Conservation (phyloP, 1,140 invertebrate species). For the Papilio aristodemus region DNA sequence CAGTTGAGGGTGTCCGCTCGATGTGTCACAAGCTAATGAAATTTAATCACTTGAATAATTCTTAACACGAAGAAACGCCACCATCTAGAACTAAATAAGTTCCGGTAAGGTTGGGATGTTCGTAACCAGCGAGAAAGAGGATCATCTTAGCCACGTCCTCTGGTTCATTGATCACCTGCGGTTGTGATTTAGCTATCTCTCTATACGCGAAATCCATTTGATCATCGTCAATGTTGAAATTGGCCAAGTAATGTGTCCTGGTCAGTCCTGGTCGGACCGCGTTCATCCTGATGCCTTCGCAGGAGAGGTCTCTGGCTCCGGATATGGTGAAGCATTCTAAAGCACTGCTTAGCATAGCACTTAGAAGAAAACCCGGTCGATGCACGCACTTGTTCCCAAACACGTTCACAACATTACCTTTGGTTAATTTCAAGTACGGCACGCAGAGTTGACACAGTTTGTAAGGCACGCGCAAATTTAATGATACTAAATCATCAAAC, state of each 20-base stretch:
- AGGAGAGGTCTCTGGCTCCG: constrained; percentile 80
- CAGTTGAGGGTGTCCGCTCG: too few species aligned
- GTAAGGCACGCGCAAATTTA: constrained; percentile 56
- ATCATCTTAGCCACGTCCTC: constrained; percentile 90
- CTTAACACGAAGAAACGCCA: not conserved
- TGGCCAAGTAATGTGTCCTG: constrained; percentile 83
- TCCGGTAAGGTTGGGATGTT: constrained; percentile 19
- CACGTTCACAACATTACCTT: constrained; percentile 89
- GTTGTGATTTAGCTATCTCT: constrained; percentile 88
- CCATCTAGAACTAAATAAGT: not conserved
- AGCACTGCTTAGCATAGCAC: constrained; percentile 81
- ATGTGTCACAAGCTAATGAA: too few species aligned
- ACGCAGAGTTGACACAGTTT: constrained; percentile 50
- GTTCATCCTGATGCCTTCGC: constrained; percentile 84
- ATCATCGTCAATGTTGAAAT: constrained; percentile 82
- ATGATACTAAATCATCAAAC: constrained; percentile 52
- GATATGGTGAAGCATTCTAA: constrained; percentile 86
- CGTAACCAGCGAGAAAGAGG: constrained; percentile 88
- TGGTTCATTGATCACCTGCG: constrained; percentile 78
- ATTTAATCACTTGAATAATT: not conserved
- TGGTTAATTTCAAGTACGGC: constrained; percentile 58
- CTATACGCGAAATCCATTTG: constrained; percentile 85
- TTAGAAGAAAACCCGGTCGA: constrained; percentile 82
- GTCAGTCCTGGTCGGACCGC: constrained; percentile 84
- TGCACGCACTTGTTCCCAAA: constrained; percentile 86